Percentiles rank a stretch among this genome's conserved stretches.
Evolutionary conservation across 2,888 invertebrate species (phyloP).

Genomic region (Calameuta pallipes): DNA sequence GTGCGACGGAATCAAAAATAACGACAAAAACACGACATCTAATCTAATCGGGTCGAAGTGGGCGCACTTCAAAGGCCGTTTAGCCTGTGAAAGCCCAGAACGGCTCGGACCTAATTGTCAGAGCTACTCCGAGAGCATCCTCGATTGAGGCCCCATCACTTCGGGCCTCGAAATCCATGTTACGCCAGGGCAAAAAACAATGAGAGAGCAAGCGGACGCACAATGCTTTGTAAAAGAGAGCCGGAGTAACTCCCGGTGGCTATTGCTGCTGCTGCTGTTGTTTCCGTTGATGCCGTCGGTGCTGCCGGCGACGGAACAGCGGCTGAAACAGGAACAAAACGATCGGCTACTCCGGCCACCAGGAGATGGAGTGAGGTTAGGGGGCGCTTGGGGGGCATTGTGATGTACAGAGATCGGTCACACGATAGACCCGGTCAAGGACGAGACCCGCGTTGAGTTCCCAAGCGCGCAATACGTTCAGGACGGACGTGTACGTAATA

Average conservation of each 20-base stretch:
- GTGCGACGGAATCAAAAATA: neutral
- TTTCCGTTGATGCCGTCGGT: neutral
- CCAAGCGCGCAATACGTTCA: conserved; percentile 49
- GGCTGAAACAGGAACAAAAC: conserved; percentile 36
- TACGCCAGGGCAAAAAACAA: conserved; percentile 14
- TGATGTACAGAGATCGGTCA: conserved; percentile 63
- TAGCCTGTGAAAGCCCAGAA: conserved; percentile 20
- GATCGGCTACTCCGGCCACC: conserved; percentile 21
- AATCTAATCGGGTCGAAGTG: conserved; percentile 19
- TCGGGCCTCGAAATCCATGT: conserved; percentile 10
- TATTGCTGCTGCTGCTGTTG: neutral
- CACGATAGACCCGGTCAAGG: conserved; percentile 66
- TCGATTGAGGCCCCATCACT: neutral
- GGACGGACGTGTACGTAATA: neutral
- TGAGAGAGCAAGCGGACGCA: neutral
- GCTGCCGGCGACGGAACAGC: neutral
- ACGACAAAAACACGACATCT: conserved; percentile 1
- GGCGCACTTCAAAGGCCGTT: conserved; percentile 18
- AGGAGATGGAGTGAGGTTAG: conserved; percentile 39
- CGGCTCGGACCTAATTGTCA: conserved; percentile 15
- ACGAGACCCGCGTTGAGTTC: conserved; percentile 59
- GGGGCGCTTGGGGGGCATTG: conserved; percentile 50
- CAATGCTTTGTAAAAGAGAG: neutral
- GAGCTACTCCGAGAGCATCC: neutral
- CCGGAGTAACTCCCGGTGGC: neutral